Percentiles rank a stretch among this genome's conserved stretches.
Evolutionary conservation across 2,888 invertebrate species (phyloP).

Genomic region (Lepeophtheirus nordmannii): DNA sequence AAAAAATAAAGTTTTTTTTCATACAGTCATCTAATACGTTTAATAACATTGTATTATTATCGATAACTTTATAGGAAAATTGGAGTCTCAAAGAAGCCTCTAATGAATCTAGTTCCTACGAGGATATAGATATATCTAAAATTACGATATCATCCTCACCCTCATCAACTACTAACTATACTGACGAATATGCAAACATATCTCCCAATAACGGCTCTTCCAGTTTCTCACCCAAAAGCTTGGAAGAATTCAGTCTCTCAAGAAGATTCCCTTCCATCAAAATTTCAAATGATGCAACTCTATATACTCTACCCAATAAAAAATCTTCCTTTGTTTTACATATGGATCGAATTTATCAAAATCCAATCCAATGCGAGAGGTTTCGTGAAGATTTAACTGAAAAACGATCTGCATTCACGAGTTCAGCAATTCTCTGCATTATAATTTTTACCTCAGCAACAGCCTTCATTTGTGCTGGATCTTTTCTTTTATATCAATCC

Average conservation of each 20-base stretch:
- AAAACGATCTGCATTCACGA: neutral
- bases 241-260: neutral
- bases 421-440: neutral
- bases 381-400: neutral
- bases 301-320: neutral
- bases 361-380: neutral
- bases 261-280: neutral
- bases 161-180: neutral
- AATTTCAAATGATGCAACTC: neutral
- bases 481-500: neutral
- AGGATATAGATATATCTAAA: neutral
- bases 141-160: neutral
- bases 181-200: neutral
- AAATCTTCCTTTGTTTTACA: neutral
- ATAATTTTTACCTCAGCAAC: constrained; percentile 2
- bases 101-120: neutral
- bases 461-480: neutral
- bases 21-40: too few relatives aligned
- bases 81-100: too few relatives aligned
- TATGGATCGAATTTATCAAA: neutral
- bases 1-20: too few relatives aligned
- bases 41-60: too few relatives aligned
- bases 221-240: neutral
- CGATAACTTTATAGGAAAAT: too few relatives aligned
- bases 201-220: neutral